Evolutionary conservation across 2,888 invertebrate species (phyloP).

Genomic region (Amphipoea lucens): DNA sequence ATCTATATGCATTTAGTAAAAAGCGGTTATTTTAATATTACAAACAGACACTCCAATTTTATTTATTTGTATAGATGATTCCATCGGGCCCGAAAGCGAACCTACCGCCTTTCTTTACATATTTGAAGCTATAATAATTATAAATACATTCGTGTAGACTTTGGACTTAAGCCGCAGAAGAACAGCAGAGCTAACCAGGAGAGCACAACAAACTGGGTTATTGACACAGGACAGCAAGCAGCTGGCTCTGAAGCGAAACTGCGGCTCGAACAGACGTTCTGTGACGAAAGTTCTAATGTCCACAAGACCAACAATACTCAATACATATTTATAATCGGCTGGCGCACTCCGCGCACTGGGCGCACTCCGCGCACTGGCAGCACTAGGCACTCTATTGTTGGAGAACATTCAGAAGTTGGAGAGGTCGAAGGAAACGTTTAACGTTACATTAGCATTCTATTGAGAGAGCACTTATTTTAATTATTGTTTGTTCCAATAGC

Average conservation of each 20-base stretch:
- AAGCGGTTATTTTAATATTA: no score
- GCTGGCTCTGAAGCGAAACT: not conserved
- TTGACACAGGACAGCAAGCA: conserved; percentile 24
- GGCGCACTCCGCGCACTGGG: not conserved
- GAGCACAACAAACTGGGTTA: conserved; percentile 1
- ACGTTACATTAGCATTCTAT: conserved; percentile 23
- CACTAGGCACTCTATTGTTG: conserved; percentile 21
- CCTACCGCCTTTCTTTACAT: not conserved
- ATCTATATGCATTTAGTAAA: no score
- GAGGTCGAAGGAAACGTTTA: conserved; percentile 11
- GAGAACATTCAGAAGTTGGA: not conserved
- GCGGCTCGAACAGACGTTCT: not conserved
- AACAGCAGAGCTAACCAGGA: not conserved
- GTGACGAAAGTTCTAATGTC: conserved; percentile 10
- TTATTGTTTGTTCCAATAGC: conserved; percentile 12
- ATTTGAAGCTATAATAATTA: not conserved
- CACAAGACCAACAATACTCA: not conserved
- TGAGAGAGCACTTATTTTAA: not conserved
- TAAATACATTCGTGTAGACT: not conserved
- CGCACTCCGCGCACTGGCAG: not conserved
- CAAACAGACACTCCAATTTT: no score
- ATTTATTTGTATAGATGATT: no score
- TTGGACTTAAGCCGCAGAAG: not conserved
- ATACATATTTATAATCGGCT: conserved; percentile 40
- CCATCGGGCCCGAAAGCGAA: not conserved